Evolutionary conservation across 1,140 invertebrate genomes (phyloP).

Genomic region (Lepeophtheirus salmonis): DNA sequence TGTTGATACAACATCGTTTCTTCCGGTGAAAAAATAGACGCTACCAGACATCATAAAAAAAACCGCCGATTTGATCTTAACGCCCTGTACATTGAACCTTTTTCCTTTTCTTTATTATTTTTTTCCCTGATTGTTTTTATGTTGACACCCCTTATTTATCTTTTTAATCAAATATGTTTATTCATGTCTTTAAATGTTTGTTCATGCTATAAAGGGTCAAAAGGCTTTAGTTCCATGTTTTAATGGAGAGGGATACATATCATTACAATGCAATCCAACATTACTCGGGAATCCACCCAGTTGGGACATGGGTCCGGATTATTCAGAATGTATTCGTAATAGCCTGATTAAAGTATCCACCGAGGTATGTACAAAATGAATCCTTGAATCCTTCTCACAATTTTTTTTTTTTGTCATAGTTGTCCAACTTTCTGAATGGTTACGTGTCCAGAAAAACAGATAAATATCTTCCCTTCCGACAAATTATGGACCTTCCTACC

Average conservation of each 20-base stretch:
- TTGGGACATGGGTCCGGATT: background rate
- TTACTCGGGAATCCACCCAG: background rate
- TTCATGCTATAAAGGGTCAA: background rate
- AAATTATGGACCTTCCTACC: background rate
- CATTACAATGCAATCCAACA: background rate
- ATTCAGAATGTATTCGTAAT: background rate
- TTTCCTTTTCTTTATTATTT: no score
- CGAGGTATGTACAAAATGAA: background rate
- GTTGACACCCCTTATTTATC: no score
- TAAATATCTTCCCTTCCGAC: background rate
- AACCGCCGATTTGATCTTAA: no score
- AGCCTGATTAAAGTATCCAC: background rate
- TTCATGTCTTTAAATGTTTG: no score
- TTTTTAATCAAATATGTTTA: no score
- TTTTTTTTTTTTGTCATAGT: constrained; percentile 1
- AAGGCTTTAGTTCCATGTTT: background rate
- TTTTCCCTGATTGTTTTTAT: no score
- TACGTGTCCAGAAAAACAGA: background rate
- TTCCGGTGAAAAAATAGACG: no score
- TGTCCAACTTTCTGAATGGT: background rate
- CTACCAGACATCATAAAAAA: no score
- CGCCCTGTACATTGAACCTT: no score
- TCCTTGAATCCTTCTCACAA: background rate
- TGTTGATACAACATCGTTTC: no score
- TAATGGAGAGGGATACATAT: background rate